These are phyloP conservation scores for Drosophila cyrtoloma DNA, from an alignment of 2,888 invertebrate species.

Conservation along the genomic window DNA sequence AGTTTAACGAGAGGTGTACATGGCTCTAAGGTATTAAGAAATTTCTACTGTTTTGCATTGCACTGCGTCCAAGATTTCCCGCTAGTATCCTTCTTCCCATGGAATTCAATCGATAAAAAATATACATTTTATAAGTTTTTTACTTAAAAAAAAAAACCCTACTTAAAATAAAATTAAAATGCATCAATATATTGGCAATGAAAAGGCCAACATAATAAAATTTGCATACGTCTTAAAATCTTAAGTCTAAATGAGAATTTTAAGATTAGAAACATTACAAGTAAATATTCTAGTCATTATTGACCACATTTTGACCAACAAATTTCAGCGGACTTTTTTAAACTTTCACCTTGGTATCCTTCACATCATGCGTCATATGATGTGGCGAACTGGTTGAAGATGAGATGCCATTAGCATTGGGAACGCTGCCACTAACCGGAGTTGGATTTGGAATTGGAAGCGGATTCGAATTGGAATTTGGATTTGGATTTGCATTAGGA, in stretches of 20 bases:
- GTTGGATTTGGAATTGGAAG: constrained; percentile 20
- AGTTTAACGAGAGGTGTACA: not conserved
- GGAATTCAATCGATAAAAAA: not conserved
- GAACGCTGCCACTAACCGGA: constrained; percentile 46
- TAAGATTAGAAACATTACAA: not conserved
- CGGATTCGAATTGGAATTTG: constrained; percentile 17
- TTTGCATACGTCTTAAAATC: not conserved
- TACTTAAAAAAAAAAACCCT: too few species aligned
- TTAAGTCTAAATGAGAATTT: not conserved
- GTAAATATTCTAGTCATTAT: not conserved
- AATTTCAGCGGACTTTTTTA: not conserved
- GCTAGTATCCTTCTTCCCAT: not conserved
- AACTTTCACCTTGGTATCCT: constrained; percentile 82
- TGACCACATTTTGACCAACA: not conserved
- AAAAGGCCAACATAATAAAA: not conserved
- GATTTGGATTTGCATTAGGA: constrained; percentile 28
- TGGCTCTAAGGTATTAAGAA: too few species aligned
- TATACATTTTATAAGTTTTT: not conserved
- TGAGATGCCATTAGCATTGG: constrained; percentile 72
- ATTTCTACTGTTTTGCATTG: not conserved
- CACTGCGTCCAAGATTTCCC: not conserved
- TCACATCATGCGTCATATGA: constrained; percentile 81
- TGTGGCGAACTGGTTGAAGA: constrained; percentile 84
- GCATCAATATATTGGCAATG: not conserved
- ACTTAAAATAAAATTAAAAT: not conserved